Evolutionary conservation across 1,140 invertebrate genomes (phyloP).

Genomic region (Aphis craccivora): DNA sequence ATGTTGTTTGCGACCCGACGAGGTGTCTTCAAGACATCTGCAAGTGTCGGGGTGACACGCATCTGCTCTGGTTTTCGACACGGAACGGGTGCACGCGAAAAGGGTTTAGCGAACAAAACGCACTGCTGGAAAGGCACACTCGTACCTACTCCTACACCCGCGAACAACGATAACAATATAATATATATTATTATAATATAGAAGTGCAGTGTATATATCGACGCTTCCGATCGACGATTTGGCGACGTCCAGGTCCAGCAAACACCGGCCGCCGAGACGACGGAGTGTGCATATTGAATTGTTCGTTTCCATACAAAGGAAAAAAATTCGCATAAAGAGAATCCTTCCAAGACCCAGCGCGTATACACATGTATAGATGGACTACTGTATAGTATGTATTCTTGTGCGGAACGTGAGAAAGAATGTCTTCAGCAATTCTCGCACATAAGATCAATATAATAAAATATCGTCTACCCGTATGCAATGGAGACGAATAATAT

Average conservation of each 20-base stretch:
- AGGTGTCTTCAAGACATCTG: constrained; percentile 54
- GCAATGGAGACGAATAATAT: not conserved
- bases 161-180: not conserved
- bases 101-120: constrained; percentile 48
- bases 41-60: constrained; percentile 11
- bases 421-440: constrained; percentile 2
- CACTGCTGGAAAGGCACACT: constrained; percentile 1
- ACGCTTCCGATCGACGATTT: constrained; percentile 21
- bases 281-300: not conserved
- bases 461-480: not conserved
- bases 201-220: not conserved
- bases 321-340: not conserved
- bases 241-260: not conserved
- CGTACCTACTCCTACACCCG: not conserved
- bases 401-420: not conserved
- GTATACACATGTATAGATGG: not conserved
- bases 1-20: not conserved
- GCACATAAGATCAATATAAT: not conserved
- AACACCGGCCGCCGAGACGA: constrained; percentile 30
- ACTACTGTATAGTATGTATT: not conserved
- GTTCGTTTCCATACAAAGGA: constrained; percentile 13
- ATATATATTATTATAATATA: not conserved
- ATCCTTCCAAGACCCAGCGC: not conserved
- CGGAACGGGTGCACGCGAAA: constrained; percentile 49
- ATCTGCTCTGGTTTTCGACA: constrained; percentile 33